Evolutionary conservation across 2,113 vertebrate genomes (phyloP).

Genomic region (Aphelocoma coerulescens): DNA sequence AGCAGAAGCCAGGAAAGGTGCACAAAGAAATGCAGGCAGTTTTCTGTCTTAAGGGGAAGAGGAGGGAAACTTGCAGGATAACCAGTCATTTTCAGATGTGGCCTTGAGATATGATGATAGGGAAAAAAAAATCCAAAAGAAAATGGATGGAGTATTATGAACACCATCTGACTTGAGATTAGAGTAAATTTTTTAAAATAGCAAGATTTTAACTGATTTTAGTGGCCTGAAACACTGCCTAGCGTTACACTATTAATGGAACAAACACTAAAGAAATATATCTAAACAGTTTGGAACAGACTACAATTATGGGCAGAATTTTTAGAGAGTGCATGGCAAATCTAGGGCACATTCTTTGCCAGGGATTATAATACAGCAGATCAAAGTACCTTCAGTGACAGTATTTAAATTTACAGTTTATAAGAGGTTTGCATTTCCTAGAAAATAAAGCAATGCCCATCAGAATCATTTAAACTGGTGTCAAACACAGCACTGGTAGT

Average conservation of each 20-base stretch:
- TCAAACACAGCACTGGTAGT: background rate
- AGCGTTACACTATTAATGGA: background rate
- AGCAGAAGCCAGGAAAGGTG: background rate
- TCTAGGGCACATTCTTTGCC: background rate
- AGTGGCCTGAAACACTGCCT: background rate
- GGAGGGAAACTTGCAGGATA: background rate
- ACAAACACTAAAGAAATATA: background rate
- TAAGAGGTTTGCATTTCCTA: background rate
- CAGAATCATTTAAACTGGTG: background rate
- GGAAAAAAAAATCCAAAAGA: background rate
- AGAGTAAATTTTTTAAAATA: background rate
- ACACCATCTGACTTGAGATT: background rate
- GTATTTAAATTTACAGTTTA: background rate
- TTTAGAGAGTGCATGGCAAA: background rate
- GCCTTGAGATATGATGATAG: background rate
- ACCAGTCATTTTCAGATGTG: background rate
- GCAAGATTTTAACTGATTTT: background rate
- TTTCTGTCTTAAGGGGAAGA: background rate
- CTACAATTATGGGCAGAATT: background rate
- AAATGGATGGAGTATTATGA: background rate
- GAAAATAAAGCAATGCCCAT: background rate
- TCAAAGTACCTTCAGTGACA: conserved; percentile 27
- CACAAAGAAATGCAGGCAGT: background rate
- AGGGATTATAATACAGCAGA: background rate
- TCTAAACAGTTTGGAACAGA: background rate